Conservation (phyloP, 2,888 invertebrate genomes). For the Scaptomyza polygonia region DNA sequence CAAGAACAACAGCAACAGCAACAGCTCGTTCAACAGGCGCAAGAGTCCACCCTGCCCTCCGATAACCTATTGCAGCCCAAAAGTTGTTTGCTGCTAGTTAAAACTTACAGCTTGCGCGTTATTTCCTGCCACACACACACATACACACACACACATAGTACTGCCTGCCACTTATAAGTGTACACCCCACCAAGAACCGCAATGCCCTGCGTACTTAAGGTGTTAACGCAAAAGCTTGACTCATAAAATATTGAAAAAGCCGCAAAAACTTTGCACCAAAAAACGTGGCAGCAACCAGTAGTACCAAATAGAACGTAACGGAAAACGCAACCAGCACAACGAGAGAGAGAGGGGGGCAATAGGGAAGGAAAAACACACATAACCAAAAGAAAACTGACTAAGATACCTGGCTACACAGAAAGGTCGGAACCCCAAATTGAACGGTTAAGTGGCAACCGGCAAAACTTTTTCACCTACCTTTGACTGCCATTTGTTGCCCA, state of each 20-base stretch:
- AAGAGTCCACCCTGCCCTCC: constrained; percentile 27
- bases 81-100: constrained; percentile 72
- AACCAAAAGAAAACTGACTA: constrained; percentile 19
- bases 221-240: constrained; percentile 79
- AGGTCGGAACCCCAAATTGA: constrained; percentile 64
- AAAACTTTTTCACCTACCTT: constrained; percentile 61
- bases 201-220: constrained; percentile 79
- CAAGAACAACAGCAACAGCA: constrained; percentile 51
- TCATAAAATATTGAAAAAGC: constrained; percentile 84
- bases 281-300: constrained; percentile 50
- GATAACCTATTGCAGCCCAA: constrained; percentile 11
- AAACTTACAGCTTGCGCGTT: constrained; percentile 77
- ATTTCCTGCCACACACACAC: constrained; percentile 67
- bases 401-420: constrained; percentile 44
- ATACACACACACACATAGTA: constrained; percentile 13
- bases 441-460: constrained; percentile 63
- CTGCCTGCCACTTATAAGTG: constrained; percentile 9
- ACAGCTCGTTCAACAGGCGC: constrained; percentile 58
- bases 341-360: not conserved
- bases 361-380: constrained; percentile 2
- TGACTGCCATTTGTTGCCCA: constrained; percentile 42
- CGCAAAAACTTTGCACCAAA: constrained; percentile 81
- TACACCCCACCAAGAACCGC: constrained; percentile 44
- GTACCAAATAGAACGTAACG: constrained; percentile 31
- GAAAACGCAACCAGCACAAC: constrained; percentile 21